Percentiles rank a stretch among this genome's conserved stretches.
These are phyloP conservation scores for Laticauda colubrina DNA, from an alignment of 2,113 vertebrate species.

Conservation along the genomic window DNA sequence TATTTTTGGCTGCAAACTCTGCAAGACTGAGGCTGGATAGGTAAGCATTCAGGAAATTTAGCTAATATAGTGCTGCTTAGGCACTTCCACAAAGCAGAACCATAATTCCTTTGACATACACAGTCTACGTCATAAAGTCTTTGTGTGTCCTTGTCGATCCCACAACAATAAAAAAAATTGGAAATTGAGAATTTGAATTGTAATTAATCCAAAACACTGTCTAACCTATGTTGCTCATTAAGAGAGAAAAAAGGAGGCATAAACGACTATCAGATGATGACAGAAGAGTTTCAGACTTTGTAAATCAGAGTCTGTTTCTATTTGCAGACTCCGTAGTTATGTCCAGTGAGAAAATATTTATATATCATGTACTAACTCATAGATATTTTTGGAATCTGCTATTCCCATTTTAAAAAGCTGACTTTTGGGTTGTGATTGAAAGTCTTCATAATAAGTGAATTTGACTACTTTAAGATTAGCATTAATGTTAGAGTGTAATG, in stretches of 20 bases:
- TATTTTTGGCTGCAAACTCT: not conserved
- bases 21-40: not conserved
- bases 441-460: constrained; percentile 53
- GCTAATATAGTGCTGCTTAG: not conserved
- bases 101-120: not conserved
- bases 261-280: not conserved
- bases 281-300: not conserved
- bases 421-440: constrained; percentile 42
- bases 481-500: constrained; percentile 70
- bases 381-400: constrained; percentile 49
- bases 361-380: constrained; percentile 1
- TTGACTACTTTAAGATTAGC: constrained; percentile 66
- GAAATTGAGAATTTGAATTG: not conserved
- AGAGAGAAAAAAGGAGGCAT: not conserved
- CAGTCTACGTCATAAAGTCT: not conserved
- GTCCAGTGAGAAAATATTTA: constrained; percentile 16
- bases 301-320: not conserved
- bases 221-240: not conserved
- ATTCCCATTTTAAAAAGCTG: constrained; percentile 54
- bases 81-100: not conserved
- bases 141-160: not conserved
- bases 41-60: not conserved
- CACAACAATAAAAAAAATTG: not conserved
- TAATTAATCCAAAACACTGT: not conserved
- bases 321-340: not conserved